phyloP scores from a whole-genome alignment of 2,797 vertebrate genomes.

The Oceanodroma leucorhoa region DNA sequence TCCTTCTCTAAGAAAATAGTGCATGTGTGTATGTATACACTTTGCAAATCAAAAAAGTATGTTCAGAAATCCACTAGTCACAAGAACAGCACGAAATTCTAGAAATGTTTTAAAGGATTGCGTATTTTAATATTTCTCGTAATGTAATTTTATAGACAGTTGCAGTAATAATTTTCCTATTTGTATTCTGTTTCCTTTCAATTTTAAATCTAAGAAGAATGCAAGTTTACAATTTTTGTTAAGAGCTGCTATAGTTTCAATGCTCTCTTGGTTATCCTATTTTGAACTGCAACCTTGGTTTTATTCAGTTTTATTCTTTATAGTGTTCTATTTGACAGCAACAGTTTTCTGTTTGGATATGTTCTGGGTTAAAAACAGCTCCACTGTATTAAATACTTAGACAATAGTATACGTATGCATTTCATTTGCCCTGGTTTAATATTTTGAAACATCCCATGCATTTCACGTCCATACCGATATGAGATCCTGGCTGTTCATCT shows the following conservation, averaged over 20 bases:
- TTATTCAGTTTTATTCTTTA: not conserved
- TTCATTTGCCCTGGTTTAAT: not conserved
- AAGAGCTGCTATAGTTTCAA: not conserved
- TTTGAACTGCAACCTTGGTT: not conserved
- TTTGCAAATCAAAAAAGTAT: not conserved
- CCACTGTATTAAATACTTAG: not conserved
- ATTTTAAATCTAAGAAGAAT: not conserved
- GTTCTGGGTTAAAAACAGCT: not conserved
- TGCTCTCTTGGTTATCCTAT: not conserved
- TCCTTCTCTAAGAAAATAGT: not conserved
- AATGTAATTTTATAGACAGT: not conserved
- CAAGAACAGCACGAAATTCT: not conserved
- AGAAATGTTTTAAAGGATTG: not conserved
- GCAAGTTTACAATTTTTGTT: not conserved
- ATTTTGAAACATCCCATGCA: not conserved
- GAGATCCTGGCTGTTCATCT: conserved; percentile 87
- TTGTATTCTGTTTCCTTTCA: not conserved
- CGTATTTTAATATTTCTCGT: not conserved
- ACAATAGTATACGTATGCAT: rapidly evolving
- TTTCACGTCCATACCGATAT: conserved; percentile 81
- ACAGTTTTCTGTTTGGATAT: not conserved
- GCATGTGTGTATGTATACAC: rapidly evolving
- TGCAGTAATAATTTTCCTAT: not conserved
- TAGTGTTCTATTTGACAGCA: not conserved
- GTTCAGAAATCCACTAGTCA: not conserved